These are phyloP conservation scores for Eurystomus glaucurus DNA, from an alignment of 2,797 vertebrate species.

Conservation along the genomic window DNA sequence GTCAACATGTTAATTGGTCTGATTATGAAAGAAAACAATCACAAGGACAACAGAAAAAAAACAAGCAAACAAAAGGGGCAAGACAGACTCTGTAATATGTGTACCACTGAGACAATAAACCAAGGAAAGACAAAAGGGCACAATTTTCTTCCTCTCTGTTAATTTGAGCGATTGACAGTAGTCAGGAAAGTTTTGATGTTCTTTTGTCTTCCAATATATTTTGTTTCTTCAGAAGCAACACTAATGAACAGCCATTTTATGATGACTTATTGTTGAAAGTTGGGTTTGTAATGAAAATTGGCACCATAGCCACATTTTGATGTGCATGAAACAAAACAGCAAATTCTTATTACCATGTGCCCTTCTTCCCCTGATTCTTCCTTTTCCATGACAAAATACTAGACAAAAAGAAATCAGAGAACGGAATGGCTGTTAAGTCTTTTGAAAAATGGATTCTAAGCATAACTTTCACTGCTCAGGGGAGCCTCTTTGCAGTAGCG, in stretches of 20 bases:
- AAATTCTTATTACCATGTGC: background rate
- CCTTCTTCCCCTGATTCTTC: background rate
- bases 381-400: background rate
- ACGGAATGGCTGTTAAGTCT: background rate
- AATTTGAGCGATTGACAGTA: background rate
- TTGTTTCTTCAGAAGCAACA: background rate
- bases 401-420: background rate
- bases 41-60: background rate
- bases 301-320: background rate
- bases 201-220: background rate
- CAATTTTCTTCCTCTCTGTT: background rate
- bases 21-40: slow-evolving; percentile 61
- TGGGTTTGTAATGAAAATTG: background rate
- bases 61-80: background rate
- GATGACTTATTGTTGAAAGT: background rate
- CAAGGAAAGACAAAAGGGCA: background rate
- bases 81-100: background rate
- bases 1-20: slow-evolving; percentile 46
- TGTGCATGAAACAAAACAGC: background rate
- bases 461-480: background rate
- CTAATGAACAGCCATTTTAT: accelerated
- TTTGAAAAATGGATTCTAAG: background rate
- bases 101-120: background rate
- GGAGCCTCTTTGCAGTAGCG: background rate
- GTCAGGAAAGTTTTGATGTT: background rate